Conservation (phyloP, 2,797 vertebrate genomes). For the Melopsittacus undulatus region DNA sequence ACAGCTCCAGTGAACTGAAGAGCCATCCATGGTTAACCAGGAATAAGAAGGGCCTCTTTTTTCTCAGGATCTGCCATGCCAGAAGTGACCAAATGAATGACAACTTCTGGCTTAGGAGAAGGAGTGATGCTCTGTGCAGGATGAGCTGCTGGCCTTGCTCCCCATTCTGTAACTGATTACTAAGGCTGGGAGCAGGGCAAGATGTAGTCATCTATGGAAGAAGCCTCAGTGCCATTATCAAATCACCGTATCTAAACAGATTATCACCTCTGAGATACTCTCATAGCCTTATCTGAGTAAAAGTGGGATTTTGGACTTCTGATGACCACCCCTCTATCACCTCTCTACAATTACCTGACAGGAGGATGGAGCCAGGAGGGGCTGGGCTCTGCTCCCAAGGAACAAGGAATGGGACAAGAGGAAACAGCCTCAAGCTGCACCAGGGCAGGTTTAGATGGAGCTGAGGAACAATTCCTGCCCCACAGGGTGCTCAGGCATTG, state of each 20-base stretch:
- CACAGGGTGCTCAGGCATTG: not conserved
- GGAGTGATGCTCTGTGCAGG: not conserved
- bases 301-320: not conserved
- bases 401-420: not conserved
- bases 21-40: accelerated
- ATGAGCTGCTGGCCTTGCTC: accelerated
- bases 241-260: not conserved
- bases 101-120: not conserved
- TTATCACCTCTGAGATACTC: accelerated
- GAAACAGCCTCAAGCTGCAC: not conserved
- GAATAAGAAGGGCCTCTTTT: not conserved
- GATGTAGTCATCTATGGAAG: not conserved
- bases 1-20: accelerated
- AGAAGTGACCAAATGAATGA: accelerated
- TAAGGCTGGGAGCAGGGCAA: not conserved
- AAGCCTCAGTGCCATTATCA: accelerated
- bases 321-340: not conserved
- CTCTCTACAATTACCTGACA: not conserved
- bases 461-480: not conserved
- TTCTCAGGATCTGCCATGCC: not conserved
- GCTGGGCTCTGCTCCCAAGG: not conserved
- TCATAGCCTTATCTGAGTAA: not conserved
- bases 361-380: not conserved
- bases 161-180: not conserved
- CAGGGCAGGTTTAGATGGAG: no score